Evolutionary conservation across 1,140 invertebrate species (phyloP), one percentile per base, ranked within the genome.

Genomic region (Frieseomelitta varia): DNA sequence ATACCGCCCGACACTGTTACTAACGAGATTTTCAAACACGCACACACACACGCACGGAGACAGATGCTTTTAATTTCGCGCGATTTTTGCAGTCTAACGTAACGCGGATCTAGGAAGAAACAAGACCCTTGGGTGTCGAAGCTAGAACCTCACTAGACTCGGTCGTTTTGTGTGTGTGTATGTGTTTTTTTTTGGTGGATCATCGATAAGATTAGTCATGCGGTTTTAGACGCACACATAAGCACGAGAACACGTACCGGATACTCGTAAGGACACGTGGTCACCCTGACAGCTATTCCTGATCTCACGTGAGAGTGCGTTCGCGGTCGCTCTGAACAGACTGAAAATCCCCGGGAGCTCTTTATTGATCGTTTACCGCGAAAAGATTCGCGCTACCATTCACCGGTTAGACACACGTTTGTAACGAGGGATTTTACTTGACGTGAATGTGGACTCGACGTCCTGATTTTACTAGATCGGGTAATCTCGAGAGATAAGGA

Each of bases 331-430:
- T 65, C 58, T 10, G 39, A 34, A 34, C 65, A 4, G 78, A 79
- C 71, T 80, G 78, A 68, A 74, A 84, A 84, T 79, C 83, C 78
- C 83, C 83, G 83, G 77, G 69, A 80, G 83, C 61, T 67, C 61
- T 80, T 84, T 84, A 84, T 84, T 72, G 83, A 84, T 84, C 83
- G 83, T 63, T 53, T 56, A 24, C 34, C 58, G 30, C 27, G 2
- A 17, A 56, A 61, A 63, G 67, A 53, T 67, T 65, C 30, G 55
- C 30, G 81, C 58, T 58, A 68, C 61, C 34, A 84, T 74, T 84
- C 58, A 63, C 24, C 14, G 56, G 55, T n/a, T 58, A 39, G 76
- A 27, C 11, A 47, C 39, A 30, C 56, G 34, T 19, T 58, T 19
- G 4, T 30, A 39, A 58, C 4, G 15, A 2, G 11, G 8, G 4